Evolutionary conservation across 2,888 invertebrate genomes (phyloP).

Genomic region (Mythimna pallens): DNA sequence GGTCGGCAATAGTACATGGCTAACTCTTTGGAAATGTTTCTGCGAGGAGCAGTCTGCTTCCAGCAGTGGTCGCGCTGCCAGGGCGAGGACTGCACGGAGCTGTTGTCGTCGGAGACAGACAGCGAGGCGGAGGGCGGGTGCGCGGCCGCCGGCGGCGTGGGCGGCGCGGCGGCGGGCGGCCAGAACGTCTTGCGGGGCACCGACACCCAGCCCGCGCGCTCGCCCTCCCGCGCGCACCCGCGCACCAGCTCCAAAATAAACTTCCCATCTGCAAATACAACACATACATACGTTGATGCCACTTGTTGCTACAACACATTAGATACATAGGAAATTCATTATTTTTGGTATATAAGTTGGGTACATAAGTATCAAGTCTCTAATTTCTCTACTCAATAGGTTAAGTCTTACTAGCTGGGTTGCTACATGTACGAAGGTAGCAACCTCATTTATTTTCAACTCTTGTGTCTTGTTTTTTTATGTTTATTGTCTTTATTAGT

Average conservation of each 20-base stretch:
- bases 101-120: constrained; percentile 97
- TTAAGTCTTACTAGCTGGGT: no score
- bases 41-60: constrained; percentile 95
- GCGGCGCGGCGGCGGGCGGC: constrained; percentile 94
- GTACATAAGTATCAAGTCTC: no score
- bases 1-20: constrained; percentile 93
- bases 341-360: background rate
- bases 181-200: constrained; percentile 97
- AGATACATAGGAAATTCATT: background rate
- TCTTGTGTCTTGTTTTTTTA: no score
- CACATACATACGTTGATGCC: constrained; percentile 37
- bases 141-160: constrained; percentile 86
- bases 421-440: no score
- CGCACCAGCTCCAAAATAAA: constrained; percentile 96
- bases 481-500: no score
- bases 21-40: constrained; percentile 94
- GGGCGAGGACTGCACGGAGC: constrained; percentile 97
- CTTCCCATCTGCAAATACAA: constrained; percentile 94
- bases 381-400: no score
- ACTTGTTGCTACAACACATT: constrained; percentile 18
- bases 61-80: constrained; percentile 97
- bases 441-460: no score
- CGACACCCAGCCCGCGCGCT: constrained; percentile 96
- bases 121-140: constrained; percentile 94
- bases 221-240: constrained; percentile 91